A percentile compares a stretch with the other conserved stretches of the same genome.
Conservation (phyloP, 2,888 invertebrate species). For the Pyralis farinalis region DNA sequence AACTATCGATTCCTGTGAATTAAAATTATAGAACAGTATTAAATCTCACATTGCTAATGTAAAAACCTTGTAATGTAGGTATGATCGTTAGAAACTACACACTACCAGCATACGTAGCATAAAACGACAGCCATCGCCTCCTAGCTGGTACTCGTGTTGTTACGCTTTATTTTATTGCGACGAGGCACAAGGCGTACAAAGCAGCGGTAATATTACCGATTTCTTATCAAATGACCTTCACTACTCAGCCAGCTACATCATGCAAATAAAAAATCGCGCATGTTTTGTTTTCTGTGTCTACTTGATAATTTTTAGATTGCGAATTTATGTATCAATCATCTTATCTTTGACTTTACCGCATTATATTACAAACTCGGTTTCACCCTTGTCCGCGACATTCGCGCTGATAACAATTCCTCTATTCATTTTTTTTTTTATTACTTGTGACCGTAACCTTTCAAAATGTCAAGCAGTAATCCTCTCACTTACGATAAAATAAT, state of each 20-base stretch:
- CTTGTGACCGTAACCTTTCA: conserved; percentile 7
- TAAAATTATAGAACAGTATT: no score
- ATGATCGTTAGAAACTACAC: background rate
- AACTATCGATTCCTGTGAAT: no score
- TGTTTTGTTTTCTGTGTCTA: conserved; percentile 16
- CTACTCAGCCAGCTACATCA: conserved; percentile 52
- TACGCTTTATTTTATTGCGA: conserved; percentile 34
- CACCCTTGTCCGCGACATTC: conserved; percentile 2
- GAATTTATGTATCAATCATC: conserved; percentile 1
- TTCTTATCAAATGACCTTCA: conserved; percentile 76
- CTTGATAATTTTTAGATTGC: conserved; percentile 8
- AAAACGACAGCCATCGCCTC: background rate
- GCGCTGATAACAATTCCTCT: conserved; percentile 9
- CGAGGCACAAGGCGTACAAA: conserved; percentile 42
- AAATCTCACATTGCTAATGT: no score
- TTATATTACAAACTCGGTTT: conserved; percentile 2
- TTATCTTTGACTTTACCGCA: conserved; percentile 7
- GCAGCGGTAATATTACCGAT: conserved; percentile 52
- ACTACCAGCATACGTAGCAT: background rate
- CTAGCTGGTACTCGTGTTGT: conserved; percentile 7
- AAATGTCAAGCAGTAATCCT: conserved; percentile 6
- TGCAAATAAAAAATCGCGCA: conserved; percentile 33
- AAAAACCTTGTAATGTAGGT: no score
- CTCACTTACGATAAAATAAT: background rate
- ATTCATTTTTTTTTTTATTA: background rate